A percentile compares a stretch with the other conserved stretches of the same genome.
phyloP scores from a whole-genome alignment of 2,797 vertebrate genomes.

The Otolemur crassicaudatus region DNA sequence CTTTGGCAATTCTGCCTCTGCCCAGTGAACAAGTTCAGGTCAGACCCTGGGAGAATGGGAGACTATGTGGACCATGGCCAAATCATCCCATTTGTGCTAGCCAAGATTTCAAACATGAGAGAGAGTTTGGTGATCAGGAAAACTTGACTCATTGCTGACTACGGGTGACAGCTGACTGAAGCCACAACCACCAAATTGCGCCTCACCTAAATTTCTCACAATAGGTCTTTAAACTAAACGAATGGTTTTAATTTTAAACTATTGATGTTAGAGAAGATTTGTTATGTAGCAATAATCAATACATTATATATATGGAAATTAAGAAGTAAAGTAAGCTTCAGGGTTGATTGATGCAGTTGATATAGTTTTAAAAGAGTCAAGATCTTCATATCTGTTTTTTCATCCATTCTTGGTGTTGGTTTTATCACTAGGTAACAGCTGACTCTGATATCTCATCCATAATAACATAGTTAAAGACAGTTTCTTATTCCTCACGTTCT shows the following conservation, averaged over 20 bases:
- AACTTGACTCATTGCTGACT: not conserved
- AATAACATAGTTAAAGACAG: not conserved
- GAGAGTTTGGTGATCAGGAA: not conserved
- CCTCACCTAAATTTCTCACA: not conserved
- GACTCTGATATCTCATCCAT: not conserved
- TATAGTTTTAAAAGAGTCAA: not conserved
- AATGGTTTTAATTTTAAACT: not conserved
- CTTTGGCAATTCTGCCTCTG: not conserved
- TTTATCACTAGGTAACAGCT: not conserved
- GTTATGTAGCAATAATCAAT: not conserved
- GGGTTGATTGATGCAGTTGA: not conserved
- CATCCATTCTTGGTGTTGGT: not conserved
- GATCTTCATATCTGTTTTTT: not conserved
- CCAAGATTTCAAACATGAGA: not conserved
- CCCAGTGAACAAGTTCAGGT: not conserved
- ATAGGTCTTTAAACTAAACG: not conserved
- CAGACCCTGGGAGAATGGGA: not conserved
- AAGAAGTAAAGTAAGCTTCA: not conserved
- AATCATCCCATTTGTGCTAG: not conserved
- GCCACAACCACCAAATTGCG: not conserved
- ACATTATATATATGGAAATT: not conserved
- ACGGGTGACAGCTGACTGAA: not conserved
- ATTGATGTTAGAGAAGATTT: not conserved
- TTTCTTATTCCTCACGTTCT: not conserved
- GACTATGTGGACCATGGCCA: not conserved